Base-by-base conservation (phyloP, 2,113 vertebrate species). In the Chionodraco myersi region DNA sequence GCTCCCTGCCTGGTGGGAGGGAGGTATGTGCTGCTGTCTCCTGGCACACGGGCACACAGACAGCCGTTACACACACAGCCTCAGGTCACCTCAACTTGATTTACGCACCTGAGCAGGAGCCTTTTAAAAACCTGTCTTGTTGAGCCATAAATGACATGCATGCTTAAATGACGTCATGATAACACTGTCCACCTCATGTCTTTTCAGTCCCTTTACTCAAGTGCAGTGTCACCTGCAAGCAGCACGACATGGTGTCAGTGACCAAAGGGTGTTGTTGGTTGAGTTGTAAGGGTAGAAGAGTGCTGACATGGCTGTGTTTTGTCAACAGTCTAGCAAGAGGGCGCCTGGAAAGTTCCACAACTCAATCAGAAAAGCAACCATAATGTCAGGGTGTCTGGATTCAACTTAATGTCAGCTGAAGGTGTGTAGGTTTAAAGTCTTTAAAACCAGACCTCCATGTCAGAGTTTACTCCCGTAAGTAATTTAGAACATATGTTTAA, bases 321-420 rank as follows among this genome's bases (percentile, higher is more conserved):
- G 92, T 85, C 91, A 93, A 94, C 88, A 93, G 57, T 0, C 0
- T 10, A 21, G 63, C 59, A 88, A 86, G 67, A 85, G 85, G 89
- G 89, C 45, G 44, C 68, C 77, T 91, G 91, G 86, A 94, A 94
- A 91, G 87, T 92, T 94, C 90, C 92, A 92, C 34, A 86, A 79
- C 68, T 74, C 63, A 62, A 59, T 86, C 71, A 74, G 75, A 34
- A 79, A 47, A 64, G 34, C 53, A 76, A 65, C 53, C 57, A 65
- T 69, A 76, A 91, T 81, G 73, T 84, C 85, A 87, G 65, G 75
- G 44, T 45, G 67, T 80, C 59, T 56, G 16, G 36, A 41, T 41
- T 41, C 36, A 41, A 41, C 36, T 41, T 41, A 41, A 67, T 71
- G 80, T 76, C 70, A 75, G n/a, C 62, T 76, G 23, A 81, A 81